A percentile compares a stretch with the other conserved stretches of the same genome.
phyloP scores from a whole-genome alignment of 2,797 vertebrate species.

The Squalus acanthias region DNA sequence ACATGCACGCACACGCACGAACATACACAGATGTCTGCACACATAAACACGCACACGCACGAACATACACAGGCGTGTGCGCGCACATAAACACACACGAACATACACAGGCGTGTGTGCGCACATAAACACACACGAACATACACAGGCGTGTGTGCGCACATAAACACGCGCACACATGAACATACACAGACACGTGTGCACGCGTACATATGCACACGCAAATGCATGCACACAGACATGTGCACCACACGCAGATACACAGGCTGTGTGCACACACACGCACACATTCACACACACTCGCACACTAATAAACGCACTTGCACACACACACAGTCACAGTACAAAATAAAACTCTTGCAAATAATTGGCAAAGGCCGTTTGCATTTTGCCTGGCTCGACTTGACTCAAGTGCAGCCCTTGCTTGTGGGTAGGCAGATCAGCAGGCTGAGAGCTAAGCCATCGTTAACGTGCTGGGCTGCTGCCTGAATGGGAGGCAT shows the following conservation, averaged over 20 bases:
- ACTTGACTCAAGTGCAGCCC: background rate
- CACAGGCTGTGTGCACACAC: background rate
- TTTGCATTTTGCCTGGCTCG: background rate
- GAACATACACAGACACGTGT: no score
- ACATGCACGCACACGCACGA: background rate
- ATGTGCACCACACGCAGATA: no score
- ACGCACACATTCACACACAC: background rate
- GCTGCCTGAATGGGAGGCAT: background rate
- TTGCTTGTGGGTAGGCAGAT: background rate
- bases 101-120: no score
- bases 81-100: background rate
- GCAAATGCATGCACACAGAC: no score
- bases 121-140: no score
- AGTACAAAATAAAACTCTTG: background rate
- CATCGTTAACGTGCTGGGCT: background rate
- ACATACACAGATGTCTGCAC: background rate
- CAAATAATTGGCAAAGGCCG: background rate
- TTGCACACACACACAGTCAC: background rate
- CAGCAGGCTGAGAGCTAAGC: background rate
- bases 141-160: no score
- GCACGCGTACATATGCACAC: no score
- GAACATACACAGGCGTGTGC: background rate
- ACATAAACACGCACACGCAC: background rate
- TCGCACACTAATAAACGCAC: background rate
- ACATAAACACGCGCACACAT: no score